These are phyloP conservation scores for Vireo altiloquus DNA, from an alignment of 2,113 vertebrate species.

Conservation along the genomic window DNA sequence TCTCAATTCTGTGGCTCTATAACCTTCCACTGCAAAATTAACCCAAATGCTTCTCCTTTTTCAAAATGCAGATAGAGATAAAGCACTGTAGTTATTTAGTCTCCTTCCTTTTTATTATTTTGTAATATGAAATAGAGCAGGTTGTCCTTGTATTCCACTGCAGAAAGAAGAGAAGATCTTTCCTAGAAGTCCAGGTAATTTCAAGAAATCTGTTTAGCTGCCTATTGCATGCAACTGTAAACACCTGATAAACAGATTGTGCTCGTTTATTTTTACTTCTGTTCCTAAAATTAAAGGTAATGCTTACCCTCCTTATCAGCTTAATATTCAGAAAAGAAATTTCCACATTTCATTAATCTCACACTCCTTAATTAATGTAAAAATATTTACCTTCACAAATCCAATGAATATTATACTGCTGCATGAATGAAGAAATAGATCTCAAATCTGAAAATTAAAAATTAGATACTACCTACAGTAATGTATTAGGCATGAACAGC, in stretches of 20 bases:
- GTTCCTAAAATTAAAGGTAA: not conserved
- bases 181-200: not conserved
- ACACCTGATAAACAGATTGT: not conserved
- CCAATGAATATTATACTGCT: conserved; percentile 6
- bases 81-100: not conserved
- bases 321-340: conserved; percentile 19
- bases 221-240: not conserved
- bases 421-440: conserved; percentile 7
- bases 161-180: not conserved
- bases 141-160: not conserved
- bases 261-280: not conserved
- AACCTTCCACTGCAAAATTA: not conserved
- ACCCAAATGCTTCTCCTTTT: not conserved
- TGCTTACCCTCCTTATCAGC: not conserved
- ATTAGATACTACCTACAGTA: conserved; percentile 32
- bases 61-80: not conserved
- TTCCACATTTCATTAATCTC: not conserved
- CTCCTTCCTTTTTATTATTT: not conserved
- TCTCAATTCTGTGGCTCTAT: not conserved
- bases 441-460: conserved; percentile 71
- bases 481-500: conserved; percentile 13
- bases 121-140: not conserved
- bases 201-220: not conserved
- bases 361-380: not conserved
- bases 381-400: conserved; percentile 50